Evolutionary conservation across 2,113 vertebrate genomes (phyloP), one percentile per base, ranked within the genome.

Genomic region (Eira barbara): DNA sequence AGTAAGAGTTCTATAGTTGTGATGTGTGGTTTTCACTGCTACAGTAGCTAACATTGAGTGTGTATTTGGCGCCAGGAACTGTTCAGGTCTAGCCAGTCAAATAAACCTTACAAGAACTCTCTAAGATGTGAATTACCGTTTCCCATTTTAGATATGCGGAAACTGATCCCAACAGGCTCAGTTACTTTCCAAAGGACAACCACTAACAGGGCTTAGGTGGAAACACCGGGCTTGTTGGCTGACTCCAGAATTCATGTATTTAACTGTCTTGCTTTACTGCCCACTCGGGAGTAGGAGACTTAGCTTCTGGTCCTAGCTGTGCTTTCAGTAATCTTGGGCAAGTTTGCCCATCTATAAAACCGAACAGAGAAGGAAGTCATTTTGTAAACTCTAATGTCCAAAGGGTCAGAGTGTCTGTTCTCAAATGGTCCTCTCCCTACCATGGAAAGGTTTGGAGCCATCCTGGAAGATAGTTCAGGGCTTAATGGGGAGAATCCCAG

Each of bases 361-460:
- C 23, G 82, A 85, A 42, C 78, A 39, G 79, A 81, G 23, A 79
- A 89, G 83, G 39, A 97, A 95, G 11, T 36, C 18, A 0, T 84
- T 92, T 90, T 61, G 39, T 93, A 78, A 96, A 94, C 34, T 71
- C 31, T 74, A 21, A 59, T 49, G 59, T 92, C 85, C 79, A 63
- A 73, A 49, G 47, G 34, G 17, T 81, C 57, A 95, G 61, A 65
- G 27, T 36, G 42, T 78, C 49, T 74, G 39, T 83, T 90, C 55
- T 78, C 81, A 89, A 39, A 78, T 42, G 17, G 12, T 71, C n/a
- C 36, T 29, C 52, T 89, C 65, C 67, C 67, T 39, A 81, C 71
- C 29, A 29, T 1, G 15, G 69, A 73, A 96, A 88, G 39, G 82
- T 84, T 65, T 81, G 78, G 18, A 83, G 29, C 27, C n/a, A 91